phyloP scores from a whole-genome alignment of 2,113 vertebrate species.

The Manacus vitellinus region DNA sequence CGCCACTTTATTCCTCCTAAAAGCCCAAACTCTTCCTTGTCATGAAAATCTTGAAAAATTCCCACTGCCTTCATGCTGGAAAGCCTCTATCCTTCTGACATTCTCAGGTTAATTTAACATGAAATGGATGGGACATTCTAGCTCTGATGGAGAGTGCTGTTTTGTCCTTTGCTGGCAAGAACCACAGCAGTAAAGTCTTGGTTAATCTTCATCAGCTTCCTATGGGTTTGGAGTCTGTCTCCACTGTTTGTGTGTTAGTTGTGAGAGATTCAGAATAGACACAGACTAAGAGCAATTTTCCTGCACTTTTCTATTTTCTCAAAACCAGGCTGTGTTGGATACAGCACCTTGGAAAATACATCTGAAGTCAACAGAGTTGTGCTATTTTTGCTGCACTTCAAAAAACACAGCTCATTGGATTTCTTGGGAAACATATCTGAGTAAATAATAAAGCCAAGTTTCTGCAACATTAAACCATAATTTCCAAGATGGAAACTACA shows the following conservation, averaged over 20 bases:
- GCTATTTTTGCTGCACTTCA: constrained; percentile 6
- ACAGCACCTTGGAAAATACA: constrained; percentile 21
- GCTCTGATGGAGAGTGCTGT: not conserved
- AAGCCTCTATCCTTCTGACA: not conserved
- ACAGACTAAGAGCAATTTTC: not conserved
- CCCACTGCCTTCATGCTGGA: not conserved
- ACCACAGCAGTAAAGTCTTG: not conserved
- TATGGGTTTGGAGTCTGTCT: not conserved
- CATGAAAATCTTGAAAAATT: not conserved
- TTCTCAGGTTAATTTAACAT: not conserved
- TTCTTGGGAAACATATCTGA: not conserved
- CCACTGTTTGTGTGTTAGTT: not conserved
- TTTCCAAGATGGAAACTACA: constrained; percentile 27
- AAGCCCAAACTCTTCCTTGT: not conserved
- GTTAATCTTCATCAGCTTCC: not conserved
- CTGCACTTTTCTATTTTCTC: not conserved
- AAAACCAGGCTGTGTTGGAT: not conserved
- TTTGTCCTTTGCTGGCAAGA: not conserved
- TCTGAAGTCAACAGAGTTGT: not conserved
- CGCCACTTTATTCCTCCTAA: not conserved
- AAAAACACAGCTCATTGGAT: not conserved
- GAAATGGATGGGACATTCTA: not conserved
- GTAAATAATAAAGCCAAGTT: constrained; percentile 7
- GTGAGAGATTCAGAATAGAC: not conserved
- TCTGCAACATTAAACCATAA: constrained; percentile 16